Conservation (phyloP, 2,888 invertebrate genomes). For the Synanthedon tipuliformis region DNA sequence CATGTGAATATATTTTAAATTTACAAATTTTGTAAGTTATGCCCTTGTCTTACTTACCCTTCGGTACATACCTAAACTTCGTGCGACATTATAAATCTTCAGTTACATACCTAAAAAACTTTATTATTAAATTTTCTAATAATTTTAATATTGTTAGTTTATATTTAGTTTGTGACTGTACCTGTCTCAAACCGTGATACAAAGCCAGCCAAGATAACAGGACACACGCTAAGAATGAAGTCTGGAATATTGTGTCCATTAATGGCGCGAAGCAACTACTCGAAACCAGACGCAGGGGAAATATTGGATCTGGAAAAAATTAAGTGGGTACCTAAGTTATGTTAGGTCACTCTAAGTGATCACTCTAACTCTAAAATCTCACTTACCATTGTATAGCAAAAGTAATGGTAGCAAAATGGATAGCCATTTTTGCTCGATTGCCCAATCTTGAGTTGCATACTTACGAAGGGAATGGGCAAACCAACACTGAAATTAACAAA, state of each 20-base stretch:
- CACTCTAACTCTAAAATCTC: too few relatives aligned
- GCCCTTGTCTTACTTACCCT: too few relatives aligned
- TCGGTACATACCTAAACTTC: too few relatives aligned
- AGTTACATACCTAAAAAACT: too few relatives aligned
- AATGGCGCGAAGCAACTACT: conserved; percentile 93
- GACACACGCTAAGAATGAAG: conserved; percentile 87
- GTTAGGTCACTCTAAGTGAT: neutral
- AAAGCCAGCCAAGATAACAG: conserved; percentile 95
- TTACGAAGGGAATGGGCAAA: conserved; percentile 89
- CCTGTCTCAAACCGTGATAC: conserved; percentile 94
- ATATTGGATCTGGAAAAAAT: conserved; percentile 84
- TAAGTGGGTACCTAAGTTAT: neutral
- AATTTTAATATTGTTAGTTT: too few relatives aligned
- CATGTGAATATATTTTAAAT: too few relatives aligned
- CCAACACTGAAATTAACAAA: conserved; percentile 81
- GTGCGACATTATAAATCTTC: too few relatives aligned
- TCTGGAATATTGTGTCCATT: conserved; percentile 90
- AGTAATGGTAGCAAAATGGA: conserved; percentile 87
- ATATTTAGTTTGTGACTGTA: conserved; percentile 24
- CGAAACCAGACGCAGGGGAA: conserved; percentile 89
- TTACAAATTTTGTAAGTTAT: too few relatives aligned
- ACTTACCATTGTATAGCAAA: conserved; percentile 91
- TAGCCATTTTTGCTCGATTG: conserved; percentile 98
- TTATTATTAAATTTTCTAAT: too few relatives aligned
- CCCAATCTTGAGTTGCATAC: conserved; percentile 93